A percentile compares a stretch with the other conserved stretches of the same genome.
These are phyloP conservation scores for Reticulitermes lucifugus DNA, from an alignment of 2,888 invertebrate species.

Conservation along the genomic window DNA sequence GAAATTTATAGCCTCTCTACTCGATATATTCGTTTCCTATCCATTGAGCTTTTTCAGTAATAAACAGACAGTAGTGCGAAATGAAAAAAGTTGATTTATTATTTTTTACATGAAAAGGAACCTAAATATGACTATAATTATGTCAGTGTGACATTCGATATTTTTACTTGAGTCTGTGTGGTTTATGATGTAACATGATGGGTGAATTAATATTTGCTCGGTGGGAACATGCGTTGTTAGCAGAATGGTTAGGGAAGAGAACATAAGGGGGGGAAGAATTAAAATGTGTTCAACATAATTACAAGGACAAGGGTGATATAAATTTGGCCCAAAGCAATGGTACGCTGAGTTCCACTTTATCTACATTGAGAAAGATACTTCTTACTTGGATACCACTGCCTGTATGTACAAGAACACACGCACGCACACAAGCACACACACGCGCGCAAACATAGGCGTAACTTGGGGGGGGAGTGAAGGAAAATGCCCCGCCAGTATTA, in stretches of 20 bases:
- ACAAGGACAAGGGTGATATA: not conserved
- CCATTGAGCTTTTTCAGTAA: slow-evolving; percentile 25
- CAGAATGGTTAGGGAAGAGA: not conserved
- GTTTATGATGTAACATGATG: not conserved
- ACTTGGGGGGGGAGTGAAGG: too few relatives aligned
- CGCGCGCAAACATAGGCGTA: too few relatives aligned
- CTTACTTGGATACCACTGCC: too few relatives aligned
- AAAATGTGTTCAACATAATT: not conserved
- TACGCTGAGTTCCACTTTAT: not conserved
- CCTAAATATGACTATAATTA: not conserved
- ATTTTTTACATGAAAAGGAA: not conserved
- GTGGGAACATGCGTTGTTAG: not conserved
- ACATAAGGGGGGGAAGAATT: not conserved
- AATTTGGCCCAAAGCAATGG: not conserved
- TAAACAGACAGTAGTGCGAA: not conserved
- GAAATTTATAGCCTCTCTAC: not conserved
- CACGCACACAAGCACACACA: too few relatives aligned
- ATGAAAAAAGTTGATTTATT: slow-evolving; percentile 11
- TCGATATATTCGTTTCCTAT: not conserved
- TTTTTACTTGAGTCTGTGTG: not conserved
- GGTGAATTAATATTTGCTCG: not conserved
- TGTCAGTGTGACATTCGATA: not conserved
- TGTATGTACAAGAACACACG: too few relatives aligned
- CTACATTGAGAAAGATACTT: not conserved
- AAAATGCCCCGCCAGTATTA: too few relatives aligned